A percentile compares a stretch with the other conserved stretches of the same genome.
These are phyloP conservation scores for Drosophila koepferae DNA, from an alignment of 2,888 invertebrate species.

Conservation along the genomic window DNA sequence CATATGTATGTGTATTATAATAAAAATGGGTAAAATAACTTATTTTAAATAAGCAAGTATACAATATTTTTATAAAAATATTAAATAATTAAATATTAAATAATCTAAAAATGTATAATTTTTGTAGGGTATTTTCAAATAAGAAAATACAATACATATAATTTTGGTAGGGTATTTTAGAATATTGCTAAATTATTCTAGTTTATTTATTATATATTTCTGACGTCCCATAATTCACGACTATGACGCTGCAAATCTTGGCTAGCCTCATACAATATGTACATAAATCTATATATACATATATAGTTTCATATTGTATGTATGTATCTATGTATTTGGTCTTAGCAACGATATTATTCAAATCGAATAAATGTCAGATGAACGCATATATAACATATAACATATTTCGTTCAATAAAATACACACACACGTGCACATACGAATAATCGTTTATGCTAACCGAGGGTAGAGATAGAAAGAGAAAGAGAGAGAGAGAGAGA, in stretches of 20 bases:
- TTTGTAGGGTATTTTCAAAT: too few relatives aligned
- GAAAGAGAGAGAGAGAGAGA: not conserved
- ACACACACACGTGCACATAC: conserved; percentile 1
- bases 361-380: conserved; percentile 50
- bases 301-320: not conserved
- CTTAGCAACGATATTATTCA: conserved; percentile 36
- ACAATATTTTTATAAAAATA: not conserved
- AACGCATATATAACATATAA: conserved; percentile 33
- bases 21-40: too few relatives aligned
- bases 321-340: conserved; percentile 21
- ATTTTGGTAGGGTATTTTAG: not conserved
- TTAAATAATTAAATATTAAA: too few relatives aligned
- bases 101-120: too few relatives aligned
- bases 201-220: not conserved
- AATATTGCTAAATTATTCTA: not conserved
- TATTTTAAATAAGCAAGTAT: not conserved
- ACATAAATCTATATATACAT: not conserved
- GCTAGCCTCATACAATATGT: not conserved
- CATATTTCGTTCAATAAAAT: conserved; percentile 51
- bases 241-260: conserved; percentile 1
- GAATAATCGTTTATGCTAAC: conserved; percentile 20
- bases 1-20: too few relatives aligned
- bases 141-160: too few relatives aligned
- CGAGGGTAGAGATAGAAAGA: not conserved
- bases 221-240: conserved; percentile 15